Conservation (phyloP, 2,797 vertebrate genomes). For the Pseudocheirus occidentalis region DNA sequence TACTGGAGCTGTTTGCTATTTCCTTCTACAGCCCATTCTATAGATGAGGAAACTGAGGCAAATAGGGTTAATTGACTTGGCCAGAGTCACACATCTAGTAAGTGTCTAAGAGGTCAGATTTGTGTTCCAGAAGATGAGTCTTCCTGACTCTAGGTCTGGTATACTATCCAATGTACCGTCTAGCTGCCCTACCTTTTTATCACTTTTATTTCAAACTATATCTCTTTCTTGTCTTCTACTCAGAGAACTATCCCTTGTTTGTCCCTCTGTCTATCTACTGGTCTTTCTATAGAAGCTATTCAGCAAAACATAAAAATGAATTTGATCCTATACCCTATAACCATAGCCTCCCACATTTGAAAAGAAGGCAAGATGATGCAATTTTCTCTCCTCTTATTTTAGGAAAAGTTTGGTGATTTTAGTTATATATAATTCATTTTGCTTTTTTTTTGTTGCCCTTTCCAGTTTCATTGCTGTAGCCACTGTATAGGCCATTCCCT, state of each 20-base stretch:
- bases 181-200: neutral
- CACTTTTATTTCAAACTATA: neutral
- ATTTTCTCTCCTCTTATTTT: neutral
- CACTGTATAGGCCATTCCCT: neutral
- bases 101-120: neutral
- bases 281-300: neutral
- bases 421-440: neutral
- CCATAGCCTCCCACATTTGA: neutral
- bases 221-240: neutral
- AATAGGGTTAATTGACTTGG: neutral
- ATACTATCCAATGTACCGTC: neutral
- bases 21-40: neutral
- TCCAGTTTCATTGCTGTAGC: neutral
- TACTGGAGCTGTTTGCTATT: neutral
- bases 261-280: neutral
- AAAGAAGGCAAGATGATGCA: neutral
- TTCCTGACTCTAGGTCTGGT: neutral
- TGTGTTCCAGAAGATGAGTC: neutral
- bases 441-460: neutral
- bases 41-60: neutral
- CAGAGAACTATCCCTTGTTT: neutral
- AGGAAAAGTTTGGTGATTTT: neutral
- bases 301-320: neutral
- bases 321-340: neutral
- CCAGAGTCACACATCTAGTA: neutral